Evolutionary conservation across 2,113 vertebrate genomes (phyloP).

Genomic region (Neolamprologus kungweensis): DNA sequence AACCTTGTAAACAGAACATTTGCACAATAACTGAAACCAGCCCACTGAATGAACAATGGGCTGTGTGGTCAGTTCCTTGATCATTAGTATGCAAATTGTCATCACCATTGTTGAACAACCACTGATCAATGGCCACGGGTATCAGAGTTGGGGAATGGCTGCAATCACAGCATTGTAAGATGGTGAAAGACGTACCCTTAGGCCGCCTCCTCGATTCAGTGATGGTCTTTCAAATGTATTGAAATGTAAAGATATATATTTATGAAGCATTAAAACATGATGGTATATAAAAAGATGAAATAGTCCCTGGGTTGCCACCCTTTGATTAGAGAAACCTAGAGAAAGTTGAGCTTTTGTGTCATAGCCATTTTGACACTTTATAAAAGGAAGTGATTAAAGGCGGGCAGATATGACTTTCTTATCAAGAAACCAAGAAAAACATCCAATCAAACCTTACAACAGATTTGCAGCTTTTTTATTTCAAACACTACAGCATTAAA

Average conservation of each 20-base stretch:
- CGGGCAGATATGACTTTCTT: background rate
- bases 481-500: background rate
- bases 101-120: background rate
- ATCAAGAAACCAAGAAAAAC: background rate
- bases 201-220: fast-evolving
- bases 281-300: background rate
- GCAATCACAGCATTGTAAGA: background rate
- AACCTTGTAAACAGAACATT: fast-evolving
- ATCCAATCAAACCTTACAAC: background rate
- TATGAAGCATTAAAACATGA: background rate
- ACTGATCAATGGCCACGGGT: fast-evolving
- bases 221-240: background rate
- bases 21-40: background rate
- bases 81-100: background rate
- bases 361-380: background rate
- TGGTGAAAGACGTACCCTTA: background rate
- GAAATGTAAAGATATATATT: background rate
- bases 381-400: background rate
- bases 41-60: background rate
- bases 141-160: background rate
- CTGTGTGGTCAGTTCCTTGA: background rate
- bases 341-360: background rate
- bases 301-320: background rate
- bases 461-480: background rate
- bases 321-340: fast-evolving